A percentile compares a stretch with the other conserved stretches of the same genome.
Conservation (phyloP, 2,797 vertebrate species). For the Leptodactylus fallax region DNA sequence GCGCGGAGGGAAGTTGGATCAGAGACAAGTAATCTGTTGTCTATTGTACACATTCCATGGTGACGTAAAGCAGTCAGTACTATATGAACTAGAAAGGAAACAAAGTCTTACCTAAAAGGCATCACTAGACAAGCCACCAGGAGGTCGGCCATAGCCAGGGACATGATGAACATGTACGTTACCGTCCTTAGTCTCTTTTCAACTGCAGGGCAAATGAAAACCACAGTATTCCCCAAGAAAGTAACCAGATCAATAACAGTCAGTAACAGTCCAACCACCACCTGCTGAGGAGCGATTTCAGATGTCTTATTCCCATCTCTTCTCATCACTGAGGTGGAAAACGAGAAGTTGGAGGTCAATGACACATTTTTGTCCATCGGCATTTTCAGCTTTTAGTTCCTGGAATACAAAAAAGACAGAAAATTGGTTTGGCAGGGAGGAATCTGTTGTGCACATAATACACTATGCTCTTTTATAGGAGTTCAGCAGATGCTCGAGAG, state of each 20-base stretch:
- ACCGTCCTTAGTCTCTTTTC: conserved; percentile 73
- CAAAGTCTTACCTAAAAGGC: conserved; percentile 75
- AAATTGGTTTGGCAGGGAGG: neutral
- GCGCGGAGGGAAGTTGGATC: no score
- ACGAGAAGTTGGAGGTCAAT: conserved; percentile 67
- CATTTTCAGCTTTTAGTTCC: conserved; percentile 64
- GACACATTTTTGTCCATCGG: conserved; percentile 67
- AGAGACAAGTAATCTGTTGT: no score
- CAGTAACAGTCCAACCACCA: conserved; percentile 68
- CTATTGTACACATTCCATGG: neutral
- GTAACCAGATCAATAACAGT: conserved; percentile 74
- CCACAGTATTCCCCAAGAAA: conserved; percentile 70
- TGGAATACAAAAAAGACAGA: conserved; percentile 33
- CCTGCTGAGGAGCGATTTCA: conserved; percentile 66
- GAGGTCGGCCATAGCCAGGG: conserved; percentile 74
- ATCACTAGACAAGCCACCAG: conserved; percentile 76
- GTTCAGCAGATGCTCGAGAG: neutral
- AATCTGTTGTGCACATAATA: neutral
- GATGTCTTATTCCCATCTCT: conserved; percentile 46
- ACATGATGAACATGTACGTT: conserved; percentile 79
- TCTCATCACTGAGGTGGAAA: conserved; percentile 63
- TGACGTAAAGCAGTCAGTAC: neutral
- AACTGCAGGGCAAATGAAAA: conserved; percentile 74
- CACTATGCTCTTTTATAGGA: neutral
- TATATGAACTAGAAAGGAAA: neutral